Evolutionary conservation across 2,113 vertebrate species (phyloP).

Genomic region (Columbina picui): DNA sequence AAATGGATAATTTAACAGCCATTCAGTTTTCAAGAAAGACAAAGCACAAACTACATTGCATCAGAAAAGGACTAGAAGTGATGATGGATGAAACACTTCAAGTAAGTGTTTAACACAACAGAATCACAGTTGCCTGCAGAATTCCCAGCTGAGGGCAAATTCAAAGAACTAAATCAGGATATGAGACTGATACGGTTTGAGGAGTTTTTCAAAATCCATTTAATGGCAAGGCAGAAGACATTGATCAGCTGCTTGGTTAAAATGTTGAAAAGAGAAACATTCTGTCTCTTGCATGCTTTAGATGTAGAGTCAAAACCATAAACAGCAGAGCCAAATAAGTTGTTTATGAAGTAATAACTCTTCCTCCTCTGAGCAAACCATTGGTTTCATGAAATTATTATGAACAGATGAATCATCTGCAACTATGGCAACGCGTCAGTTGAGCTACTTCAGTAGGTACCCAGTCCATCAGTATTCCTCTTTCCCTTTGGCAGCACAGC

Average conservation of each 20-base stretch:
- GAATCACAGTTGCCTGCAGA: conserved; percentile 70
- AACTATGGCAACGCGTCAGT: neutral
- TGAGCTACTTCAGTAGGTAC: neutral
- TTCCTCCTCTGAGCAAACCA: neutral
- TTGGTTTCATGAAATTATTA: neutral
- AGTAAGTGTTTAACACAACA: conserved; percentile 73
- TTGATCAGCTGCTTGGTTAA: conserved; percentile 70
- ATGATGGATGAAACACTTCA: conserved; percentile 82
- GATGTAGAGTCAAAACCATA: neutral
- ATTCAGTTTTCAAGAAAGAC: conserved; percentile 85
- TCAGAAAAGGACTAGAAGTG: conserved; percentile 83
- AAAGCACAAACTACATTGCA: conserved; percentile 83
- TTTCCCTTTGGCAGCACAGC: neutral
- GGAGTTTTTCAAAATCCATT: conserved; percentile 83
- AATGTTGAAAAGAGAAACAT: conserved; percentile 54
- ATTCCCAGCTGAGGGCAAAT: conserved; percentile 78
- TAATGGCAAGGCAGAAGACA: conserved; percentile 74
- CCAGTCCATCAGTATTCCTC: neutral
- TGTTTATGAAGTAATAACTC: conserved; percentile 40
- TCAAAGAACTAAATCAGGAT: conserved; percentile 76
- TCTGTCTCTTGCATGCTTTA: neutral
- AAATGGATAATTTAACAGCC: conserved; percentile 87
- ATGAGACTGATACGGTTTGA: conserved; percentile 79
- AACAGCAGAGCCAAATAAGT: neutral
- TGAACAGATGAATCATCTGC: neutral